phyloP scores from a whole-genome alignment of 2,888 invertebrate species.

The Spodoptera exigua region DNA sequence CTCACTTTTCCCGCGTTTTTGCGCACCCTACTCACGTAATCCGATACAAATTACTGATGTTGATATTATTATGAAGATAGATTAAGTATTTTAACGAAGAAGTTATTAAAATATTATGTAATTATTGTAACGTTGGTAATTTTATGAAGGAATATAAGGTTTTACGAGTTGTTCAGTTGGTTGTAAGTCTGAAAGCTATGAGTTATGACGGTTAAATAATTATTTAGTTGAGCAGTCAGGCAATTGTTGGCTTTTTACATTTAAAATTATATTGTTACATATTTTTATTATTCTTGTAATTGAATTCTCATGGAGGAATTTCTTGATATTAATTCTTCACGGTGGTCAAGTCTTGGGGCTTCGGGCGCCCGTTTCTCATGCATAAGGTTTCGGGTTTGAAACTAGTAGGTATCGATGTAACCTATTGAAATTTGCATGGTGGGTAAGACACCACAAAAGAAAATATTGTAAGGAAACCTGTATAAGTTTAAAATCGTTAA shows the following conservation, averaged over 20 bases:
- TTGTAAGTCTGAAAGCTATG: constrained; percentile 16
- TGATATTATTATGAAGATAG: constrained; percentile 20
- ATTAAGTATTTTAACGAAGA: constrained; percentile 5
- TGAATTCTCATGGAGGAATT: no score
- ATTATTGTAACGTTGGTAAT: constrained; percentile 4
- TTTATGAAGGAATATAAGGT: constrained; percentile 15
- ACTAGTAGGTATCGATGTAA: no score
- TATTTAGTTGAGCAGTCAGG: constrained; percentile 13
- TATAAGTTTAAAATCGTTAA: no score
- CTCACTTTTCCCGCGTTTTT: constrained; percentile 69
- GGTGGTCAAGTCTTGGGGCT: no score
- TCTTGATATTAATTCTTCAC: no score
- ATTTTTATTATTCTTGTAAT: no score
- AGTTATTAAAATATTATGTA: constrained; percentile 22
- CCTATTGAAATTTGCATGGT: no score
- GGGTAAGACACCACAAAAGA: no score
- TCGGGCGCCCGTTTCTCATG: no score
- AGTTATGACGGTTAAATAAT: constrained; percentile 18
- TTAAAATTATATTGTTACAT: no score
- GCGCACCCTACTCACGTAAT: constrained; percentile 56
- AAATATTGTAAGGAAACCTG: no score
- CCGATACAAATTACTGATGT: constrained; percentile 38
- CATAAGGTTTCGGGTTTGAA: no score
- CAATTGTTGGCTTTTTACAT: background rate
- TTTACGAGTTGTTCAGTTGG: constrained; percentile 28